phyloP scores from a whole-genome alignment of 2,888 invertebrate genomes.

The Plagiodera versicolora region DNA sequence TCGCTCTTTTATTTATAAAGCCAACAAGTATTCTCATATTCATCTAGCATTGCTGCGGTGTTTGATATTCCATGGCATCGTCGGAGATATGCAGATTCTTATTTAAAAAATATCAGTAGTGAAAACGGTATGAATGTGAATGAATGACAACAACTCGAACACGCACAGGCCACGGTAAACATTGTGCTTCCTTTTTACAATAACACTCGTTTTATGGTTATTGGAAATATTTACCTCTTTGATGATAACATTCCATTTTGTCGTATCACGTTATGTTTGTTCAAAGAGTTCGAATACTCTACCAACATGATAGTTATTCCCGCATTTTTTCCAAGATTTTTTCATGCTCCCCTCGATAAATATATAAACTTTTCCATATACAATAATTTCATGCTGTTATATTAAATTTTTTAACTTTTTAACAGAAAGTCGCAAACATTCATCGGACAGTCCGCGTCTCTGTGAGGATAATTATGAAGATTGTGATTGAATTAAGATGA shows the following conservation, averaged over 20 bases:
- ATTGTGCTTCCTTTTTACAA: not conserved
- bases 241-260: not conserved
- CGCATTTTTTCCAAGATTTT: not conserved
- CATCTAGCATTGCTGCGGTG: constrained; percentile 16
- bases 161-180: not conserved
- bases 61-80: constrained; percentile 9
- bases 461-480: too few relatives aligned
- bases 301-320: not conserved
- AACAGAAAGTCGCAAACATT: too few relatives aligned
- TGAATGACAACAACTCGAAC: not conserved
- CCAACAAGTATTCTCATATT: constrained; percentile 22
- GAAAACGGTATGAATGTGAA: constrained; percentile 1
- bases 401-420: too few relatives aligned
- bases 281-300: not conserved
- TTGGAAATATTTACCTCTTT: not conserved
- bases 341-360: not conserved
- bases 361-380: too few relatives aligned
- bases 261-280: not conserved
- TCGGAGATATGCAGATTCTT: not conserved
- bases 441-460: too few relatives aligned
- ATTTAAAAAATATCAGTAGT: not conserved
- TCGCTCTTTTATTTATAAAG: constrained; percentile 23
- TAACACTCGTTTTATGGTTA: not conserved
- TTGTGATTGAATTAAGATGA: too few relatives aligned
- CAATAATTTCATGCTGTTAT: too few relatives aligned